Base-by-base conservation (phyloP, 1,140 invertebrate species). In the Penaeus chinensis region DNA sequence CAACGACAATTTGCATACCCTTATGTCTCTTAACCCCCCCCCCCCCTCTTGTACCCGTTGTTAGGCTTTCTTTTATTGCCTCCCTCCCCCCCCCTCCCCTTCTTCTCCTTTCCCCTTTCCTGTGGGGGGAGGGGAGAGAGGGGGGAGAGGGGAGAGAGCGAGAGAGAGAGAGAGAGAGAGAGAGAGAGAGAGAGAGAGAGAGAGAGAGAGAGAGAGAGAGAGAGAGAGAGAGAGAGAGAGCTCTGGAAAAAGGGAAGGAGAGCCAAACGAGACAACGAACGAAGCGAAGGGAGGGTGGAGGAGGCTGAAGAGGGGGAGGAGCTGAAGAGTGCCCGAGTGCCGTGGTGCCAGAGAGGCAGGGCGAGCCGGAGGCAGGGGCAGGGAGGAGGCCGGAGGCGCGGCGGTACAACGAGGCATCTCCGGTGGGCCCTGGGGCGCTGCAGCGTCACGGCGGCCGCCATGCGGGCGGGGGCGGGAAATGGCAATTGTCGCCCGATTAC, bases 401-500 rank as follows among this genome's bases (percentile, higher is more conserved):
- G 54, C 60, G 62, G 60, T n/a, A 63, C 79, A 81, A 81, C 79
- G 32, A 81, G 79, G 79, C 65, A 81, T 81, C 79, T 82, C 79
- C 79, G 79, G 79, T 82, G 79, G 22, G 32, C 32, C 62, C 13
- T 16, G 47, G 47, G 47, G 32, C 47, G 47, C 47, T 47, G 79
- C 79, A 65, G 20, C 79, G 79, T 66, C 79, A 82, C 62, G 54
- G 16, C 65, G 79, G 60, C 24, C 24, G 79, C 60, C 82, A 83
- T 83, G 82, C 82, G 82, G 82, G 82, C 82, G 69, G 82, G 82
- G 82, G 82, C 82, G 82, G 82, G 82, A 83, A 83, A 66, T 71
- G 69, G 65, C 82, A 83, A 83, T 83, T 83, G 82, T 83, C 82
- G 82, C 42, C 82, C 82, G 82, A 83, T 83, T 83, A 83, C 82